Evolutionary conservation across 2,113 vertebrate genomes (phyloP).

Genomic region (Gopherus evgoodei): DNA sequence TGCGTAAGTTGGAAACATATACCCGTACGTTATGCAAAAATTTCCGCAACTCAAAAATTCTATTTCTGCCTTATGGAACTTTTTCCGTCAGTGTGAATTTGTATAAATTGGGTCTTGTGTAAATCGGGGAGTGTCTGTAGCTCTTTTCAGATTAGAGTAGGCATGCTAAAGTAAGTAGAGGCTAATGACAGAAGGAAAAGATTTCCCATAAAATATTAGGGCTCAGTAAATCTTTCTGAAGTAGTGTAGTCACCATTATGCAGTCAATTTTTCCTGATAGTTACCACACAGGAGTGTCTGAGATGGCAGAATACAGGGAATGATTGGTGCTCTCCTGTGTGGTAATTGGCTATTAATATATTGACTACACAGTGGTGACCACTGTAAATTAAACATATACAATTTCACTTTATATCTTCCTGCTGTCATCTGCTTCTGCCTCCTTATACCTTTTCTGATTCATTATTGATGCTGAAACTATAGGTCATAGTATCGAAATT

Average conservation of each 20-base stretch:
- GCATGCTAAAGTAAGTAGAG: not conserved
- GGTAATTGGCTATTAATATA: not conserved
- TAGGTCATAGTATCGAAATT: not conserved
- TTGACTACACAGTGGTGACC: not conserved
- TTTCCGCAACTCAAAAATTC: too few relatives aligned
- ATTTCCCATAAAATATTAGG: not conserved
- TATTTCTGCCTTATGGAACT: too few relatives aligned
- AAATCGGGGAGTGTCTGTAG: not conserved
- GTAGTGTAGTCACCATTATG: not conserved
- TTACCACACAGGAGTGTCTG: not conserved
- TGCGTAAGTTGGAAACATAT: too few relatives aligned
- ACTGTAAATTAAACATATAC: not conserved
- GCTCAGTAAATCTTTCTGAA: not conserved
- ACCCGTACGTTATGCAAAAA: too few relatives aligned
- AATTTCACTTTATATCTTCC: not conserved
- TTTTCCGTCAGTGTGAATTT: too few relatives aligned
- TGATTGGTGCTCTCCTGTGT: not conserved
- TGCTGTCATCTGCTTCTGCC: not conserved
- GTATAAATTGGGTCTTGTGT: too few relatives aligned
- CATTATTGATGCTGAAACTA: not conserved
- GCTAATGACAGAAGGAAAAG: not conserved
- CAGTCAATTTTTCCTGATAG: not conserved
- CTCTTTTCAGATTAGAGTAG: conserved; percentile 19
- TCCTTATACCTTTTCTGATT: not conserved
- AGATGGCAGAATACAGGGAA: not conserved